Evolutionary conservation across 2,797 vertebrate species (phyloP).

Genomic region (Hoplostethus atlanticus): DNA sequence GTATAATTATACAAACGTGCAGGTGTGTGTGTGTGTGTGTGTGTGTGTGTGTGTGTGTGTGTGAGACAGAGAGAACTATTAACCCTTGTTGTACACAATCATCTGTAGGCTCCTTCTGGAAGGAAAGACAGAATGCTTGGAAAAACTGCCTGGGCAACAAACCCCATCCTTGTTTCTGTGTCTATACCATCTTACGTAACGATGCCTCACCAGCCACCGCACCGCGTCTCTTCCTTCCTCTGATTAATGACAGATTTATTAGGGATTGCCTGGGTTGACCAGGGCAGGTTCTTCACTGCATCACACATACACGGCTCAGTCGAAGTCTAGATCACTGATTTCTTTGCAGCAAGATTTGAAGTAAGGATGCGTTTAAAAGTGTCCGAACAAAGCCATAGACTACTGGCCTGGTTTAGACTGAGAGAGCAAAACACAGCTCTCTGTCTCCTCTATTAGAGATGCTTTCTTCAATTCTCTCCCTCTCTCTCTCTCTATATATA

Average conservation of each 20-base stretch:
- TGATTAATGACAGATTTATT: constrained; percentile 63
- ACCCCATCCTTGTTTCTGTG: constrained; percentile 55
- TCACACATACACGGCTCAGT: constrained; percentile 51
- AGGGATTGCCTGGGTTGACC: constrained; percentile 58
- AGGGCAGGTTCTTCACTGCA: constrained; percentile 23
- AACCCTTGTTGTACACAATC: constrained; percentile 33
- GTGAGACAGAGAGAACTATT: constrained; percentile 12
- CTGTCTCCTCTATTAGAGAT: constrained; percentile 57
- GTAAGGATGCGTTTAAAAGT: constrained; percentile 54
- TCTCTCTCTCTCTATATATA: too few species aligned
- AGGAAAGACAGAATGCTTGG: constrained; percentile 41
- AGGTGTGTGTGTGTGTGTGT: constrained; percentile 2
- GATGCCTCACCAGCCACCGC: constrained; percentile 63
- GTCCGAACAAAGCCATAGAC: constrained; percentile 56
- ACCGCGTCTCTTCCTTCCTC: constrained; percentile 53
- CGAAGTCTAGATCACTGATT: constrained; percentile 68
- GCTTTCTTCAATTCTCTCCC: constrained; percentile 31
- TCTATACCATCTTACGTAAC: constrained; percentile 70
- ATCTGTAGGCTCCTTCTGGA: constrained; percentile 47
- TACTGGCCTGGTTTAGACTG: constrained; percentile 53
- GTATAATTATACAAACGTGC: background rate
- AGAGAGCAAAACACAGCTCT: constrained; percentile 66
- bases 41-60: constrained; percentile 21
- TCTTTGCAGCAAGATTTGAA: constrained; percentile 55
- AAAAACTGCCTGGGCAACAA: constrained; percentile 61